These are phyloP conservation scores for Aegotheles bennettii DNA, from an alignment of 2,113 vertebrate genomes.

Conservation along the genomic window DNA sequence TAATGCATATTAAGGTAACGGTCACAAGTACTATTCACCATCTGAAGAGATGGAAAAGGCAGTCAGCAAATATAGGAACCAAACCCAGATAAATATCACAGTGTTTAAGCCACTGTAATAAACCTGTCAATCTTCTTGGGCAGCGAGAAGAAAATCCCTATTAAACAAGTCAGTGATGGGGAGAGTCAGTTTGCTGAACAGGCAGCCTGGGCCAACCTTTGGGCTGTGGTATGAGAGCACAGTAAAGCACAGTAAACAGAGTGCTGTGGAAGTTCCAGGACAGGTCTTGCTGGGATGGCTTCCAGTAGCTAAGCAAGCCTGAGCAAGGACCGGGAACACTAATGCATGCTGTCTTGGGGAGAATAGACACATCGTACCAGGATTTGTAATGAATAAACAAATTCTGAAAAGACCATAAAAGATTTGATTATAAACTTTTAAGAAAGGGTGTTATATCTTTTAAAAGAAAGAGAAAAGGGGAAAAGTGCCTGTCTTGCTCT, in stretches of 20 bases:
- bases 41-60: background rate
- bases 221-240: background rate
- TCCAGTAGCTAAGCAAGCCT: background rate
- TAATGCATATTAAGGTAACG: background rate
- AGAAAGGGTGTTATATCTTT: background rate
- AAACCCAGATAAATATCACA: background rate
- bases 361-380: rapidly evolving
- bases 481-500: background rate
- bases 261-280: background rate
- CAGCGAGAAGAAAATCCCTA: background rate
- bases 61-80: background rate
- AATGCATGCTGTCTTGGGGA: background rate
- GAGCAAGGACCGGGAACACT: background rate
- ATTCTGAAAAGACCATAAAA: background rate
- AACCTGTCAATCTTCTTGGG: background rate
- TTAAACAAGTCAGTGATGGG: background rate
- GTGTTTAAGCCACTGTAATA: background rate
- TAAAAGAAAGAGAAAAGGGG: background rate
- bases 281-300: background rate
- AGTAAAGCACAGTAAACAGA: background rate
- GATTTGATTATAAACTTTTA: background rate
- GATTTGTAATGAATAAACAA: background rate
- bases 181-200: background rate
- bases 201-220: background rate
- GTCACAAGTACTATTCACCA: background rate